Conservation (phyloP, 2,888 invertebrate genomes). For the Rhimphoctona megacephalus region DNA sequence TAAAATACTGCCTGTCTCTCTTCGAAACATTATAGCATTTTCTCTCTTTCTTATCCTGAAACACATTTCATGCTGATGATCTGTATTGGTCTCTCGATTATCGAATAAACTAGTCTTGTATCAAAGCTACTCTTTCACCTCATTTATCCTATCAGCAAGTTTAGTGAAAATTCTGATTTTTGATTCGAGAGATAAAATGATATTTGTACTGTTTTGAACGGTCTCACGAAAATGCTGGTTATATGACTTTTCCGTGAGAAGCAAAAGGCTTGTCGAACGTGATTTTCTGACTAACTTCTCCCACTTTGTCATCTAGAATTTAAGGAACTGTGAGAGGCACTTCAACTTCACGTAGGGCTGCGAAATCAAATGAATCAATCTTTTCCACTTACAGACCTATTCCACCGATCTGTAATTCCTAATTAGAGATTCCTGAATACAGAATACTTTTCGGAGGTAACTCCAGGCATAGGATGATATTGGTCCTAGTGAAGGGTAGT, state of each 20-base stretch:
- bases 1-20: neutral
- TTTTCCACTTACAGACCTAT: slow-evolving; percentile 11
- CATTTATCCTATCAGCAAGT: neutral
- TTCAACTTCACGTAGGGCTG: neutral
- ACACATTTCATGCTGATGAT: neutral
- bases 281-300: neutral
- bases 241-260: neutral
- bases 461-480: slow-evolving; percentile 41
- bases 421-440: slow-evolving; percentile 20
- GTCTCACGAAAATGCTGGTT: neutral
- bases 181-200: neutral
- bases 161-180: neutral
- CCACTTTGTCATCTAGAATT: neutral
- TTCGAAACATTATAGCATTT: neutral
- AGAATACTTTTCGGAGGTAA: slow-evolving; percentile 23
- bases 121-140: neutral
- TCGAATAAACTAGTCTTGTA: neutral
- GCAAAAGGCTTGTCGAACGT: neutral
- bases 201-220: neutral
- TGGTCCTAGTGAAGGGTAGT: slow-evolving; percentile 35
- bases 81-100: neutral
- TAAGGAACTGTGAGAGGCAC: too few species aligned
- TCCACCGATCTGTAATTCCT: slow-evolving; percentile 37
- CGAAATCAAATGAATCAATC: neutral
- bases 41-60: neutral